Conservation (phyloP, 2,797 vertebrate genomes). For the Alauda arvensis region DNA sequence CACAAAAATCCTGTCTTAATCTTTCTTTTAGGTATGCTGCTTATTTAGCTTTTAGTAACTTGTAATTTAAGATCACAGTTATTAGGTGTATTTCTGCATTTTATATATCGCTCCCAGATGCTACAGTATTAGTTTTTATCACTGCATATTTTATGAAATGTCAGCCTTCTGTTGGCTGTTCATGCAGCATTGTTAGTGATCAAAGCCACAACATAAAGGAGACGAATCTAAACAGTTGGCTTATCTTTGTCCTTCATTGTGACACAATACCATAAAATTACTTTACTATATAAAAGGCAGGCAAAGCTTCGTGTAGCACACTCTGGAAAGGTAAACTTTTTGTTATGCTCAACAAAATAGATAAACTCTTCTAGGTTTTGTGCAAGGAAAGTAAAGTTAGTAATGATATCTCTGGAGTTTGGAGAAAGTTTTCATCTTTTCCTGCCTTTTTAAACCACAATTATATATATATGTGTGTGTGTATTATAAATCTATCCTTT, state of each 20-base stretch:
- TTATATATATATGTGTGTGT: not conserved
- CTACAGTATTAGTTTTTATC: constrained; percentile 86
- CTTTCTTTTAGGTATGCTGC: constrained; percentile 67
- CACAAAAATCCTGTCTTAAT: constrained; percentile 47
- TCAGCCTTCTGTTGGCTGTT: constrained; percentile 86
- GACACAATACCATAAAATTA: constrained; percentile 75
- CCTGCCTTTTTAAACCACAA: not conserved
- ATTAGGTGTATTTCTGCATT: constrained; percentile 86
- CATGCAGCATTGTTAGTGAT: constrained; percentile 83
- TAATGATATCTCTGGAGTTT: not conserved
- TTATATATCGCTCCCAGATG: constrained; percentile 84
- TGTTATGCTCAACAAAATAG: constrained; percentile 36
- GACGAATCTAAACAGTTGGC: constrained; percentile 80
- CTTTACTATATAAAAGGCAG: constrained; percentile 63
- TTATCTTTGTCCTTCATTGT: constrained; percentile 80
- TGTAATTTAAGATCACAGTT: constrained; percentile 83
- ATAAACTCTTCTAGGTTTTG: constrained; percentile 24
- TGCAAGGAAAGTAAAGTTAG: constrained; percentile 11
- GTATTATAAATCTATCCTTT: not conserved
- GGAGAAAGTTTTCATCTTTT: not conserved
- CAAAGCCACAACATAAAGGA: constrained; percentile 83
- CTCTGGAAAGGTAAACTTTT: constrained; percentile 50
- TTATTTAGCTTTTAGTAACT: constrained; percentile 80
- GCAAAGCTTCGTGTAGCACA: constrained; percentile 32
- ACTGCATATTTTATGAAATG: constrained; percentile 88